A percentile compares a stretch with the other conserved stretches of the same genome.
Evolutionary conservation across 2,888 invertebrate species (phyloP).

Genomic region (Pachycephus smyrnensis): DNA sequence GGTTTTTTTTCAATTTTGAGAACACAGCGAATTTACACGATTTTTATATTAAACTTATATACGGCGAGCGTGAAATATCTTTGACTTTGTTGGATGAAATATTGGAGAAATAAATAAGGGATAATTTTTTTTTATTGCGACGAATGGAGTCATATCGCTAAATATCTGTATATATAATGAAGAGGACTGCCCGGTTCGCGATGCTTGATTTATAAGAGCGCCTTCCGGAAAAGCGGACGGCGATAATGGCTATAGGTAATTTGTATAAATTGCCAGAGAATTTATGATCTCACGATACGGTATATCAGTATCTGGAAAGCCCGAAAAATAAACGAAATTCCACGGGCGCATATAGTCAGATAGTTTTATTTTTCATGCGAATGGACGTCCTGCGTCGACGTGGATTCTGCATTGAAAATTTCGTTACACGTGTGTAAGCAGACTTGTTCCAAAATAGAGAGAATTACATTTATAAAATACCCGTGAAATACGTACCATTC

Average conservation of each 20-base stretch:
- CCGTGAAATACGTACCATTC: too few species aligned
- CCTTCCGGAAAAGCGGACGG: constrained; percentile 33
- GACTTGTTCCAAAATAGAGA: background rate
- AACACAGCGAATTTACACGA: background rate
- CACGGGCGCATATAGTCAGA: background rate
- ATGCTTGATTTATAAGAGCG: constrained; percentile 50
- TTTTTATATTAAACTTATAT: background rate
- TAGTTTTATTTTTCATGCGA: background rate
- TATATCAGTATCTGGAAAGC: background rate
- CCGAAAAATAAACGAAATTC: background rate
- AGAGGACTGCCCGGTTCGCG: background rate
- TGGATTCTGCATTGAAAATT: background rate
- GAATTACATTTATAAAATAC: background rate
- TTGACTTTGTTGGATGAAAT: background rate
- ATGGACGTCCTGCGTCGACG: background rate
- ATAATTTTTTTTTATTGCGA: background rate
- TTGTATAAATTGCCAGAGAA: constrained; percentile 53
- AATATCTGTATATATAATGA: background rate
- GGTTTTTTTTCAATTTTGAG: background rate
- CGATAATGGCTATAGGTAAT: constrained; percentile 53
- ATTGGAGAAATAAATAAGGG: background rate
- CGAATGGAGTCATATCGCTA: background rate
- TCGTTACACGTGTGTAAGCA: background rate
- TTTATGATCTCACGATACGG: constrained; percentile 46
- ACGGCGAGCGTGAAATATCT: background rate